These are phyloP conservation scores for Cassiopea andromeda DNA, from an alignment of 30 jellyfish, hydroid and myxozoan species.

Conservation along the genomic window DNA sequence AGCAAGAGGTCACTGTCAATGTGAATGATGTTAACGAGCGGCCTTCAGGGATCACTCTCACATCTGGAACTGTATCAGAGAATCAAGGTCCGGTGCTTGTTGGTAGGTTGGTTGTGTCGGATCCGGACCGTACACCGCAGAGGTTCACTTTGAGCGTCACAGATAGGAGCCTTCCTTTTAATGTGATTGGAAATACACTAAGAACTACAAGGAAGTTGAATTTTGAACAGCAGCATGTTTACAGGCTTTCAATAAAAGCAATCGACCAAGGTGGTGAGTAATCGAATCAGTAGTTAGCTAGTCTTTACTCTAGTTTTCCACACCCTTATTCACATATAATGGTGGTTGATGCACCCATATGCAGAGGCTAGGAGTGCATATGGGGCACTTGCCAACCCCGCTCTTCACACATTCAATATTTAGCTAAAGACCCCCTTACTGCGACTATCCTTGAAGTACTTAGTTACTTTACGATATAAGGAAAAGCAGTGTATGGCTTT, in stretches of 20 bases:
- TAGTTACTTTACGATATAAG: no score
- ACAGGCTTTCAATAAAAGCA: constrained; percentile 47
- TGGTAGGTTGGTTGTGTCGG: constrained; percentile 68
- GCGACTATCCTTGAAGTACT: no score
- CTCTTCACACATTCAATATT: no score
- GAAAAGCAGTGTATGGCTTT: no score
- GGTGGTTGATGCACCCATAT: no score
- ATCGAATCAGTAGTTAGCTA: neutral
- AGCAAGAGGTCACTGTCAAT: constrained; percentile 32
- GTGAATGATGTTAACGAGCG: constrained; percentile 80
- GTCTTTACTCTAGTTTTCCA: no score
- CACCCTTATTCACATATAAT: no score
- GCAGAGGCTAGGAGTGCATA: no score
- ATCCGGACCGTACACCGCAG: constrained; percentile 64
- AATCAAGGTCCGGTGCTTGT: constrained; percentile 38
- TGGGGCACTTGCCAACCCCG: no score
- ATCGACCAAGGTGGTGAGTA: constrained; percentile 70
- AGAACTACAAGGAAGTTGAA: constrained; percentile 44
- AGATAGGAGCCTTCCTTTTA: constrained; percentile 20
- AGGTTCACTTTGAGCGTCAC: constrained; percentile 21
- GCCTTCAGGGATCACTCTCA: constrained; percentile 62
- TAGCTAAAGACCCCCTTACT: no score
- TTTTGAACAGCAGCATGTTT: constrained; percentile 43
- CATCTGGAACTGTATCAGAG: constrained; percentile 59
- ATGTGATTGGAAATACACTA: constrained; percentile 27